Conservation (phyloP, 1,140 invertebrate genomes). For the Carcinoscorpius rotundicauda region DNA sequence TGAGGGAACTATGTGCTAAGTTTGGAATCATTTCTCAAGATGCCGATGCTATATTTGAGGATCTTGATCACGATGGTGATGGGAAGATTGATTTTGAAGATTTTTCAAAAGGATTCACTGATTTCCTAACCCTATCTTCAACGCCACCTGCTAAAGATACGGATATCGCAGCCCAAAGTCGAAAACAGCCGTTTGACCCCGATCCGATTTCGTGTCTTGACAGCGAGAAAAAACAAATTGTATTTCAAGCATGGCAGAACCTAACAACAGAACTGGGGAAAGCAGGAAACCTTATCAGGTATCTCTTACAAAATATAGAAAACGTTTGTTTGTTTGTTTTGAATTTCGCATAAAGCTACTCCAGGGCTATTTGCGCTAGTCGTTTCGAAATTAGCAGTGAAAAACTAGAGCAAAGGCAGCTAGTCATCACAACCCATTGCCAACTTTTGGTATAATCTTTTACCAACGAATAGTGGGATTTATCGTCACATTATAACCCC, state of each 20-base stretch:
- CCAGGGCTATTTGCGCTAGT: too few species aligned
- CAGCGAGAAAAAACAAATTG: neutral
- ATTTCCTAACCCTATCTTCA: conserved; percentile 23
- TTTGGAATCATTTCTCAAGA: conserved; percentile 33
- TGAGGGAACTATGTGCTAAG: conserved; percentile 34
- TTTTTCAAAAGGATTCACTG: conserved; percentile 42
- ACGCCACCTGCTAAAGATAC: neutral
- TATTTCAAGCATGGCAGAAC: neutral
- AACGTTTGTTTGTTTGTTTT: too few species aligned
- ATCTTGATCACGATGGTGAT: conserved; percentile 45
- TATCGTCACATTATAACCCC: too few species aligned
- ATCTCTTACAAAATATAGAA: too few species aligned
- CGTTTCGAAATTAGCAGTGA: too few species aligned
- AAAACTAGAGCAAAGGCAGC: too few species aligned
- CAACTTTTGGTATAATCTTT: too few species aligned
- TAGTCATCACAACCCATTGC: too few species aligned
- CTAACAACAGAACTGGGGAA: neutral
- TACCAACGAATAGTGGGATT: too few species aligned
- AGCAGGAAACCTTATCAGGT: conserved; percentile 2
- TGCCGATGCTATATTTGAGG: conserved; percentile 39
- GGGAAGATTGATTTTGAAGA: conserved; percentile 44
- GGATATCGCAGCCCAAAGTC: neutral
- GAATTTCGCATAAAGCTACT: too few species aligned
- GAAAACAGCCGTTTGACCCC: neutral
- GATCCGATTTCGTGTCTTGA: neutral